Base-by-base conservation (phyloP, 2,888 invertebrate genomes). In the Neria commutata region DNA sequence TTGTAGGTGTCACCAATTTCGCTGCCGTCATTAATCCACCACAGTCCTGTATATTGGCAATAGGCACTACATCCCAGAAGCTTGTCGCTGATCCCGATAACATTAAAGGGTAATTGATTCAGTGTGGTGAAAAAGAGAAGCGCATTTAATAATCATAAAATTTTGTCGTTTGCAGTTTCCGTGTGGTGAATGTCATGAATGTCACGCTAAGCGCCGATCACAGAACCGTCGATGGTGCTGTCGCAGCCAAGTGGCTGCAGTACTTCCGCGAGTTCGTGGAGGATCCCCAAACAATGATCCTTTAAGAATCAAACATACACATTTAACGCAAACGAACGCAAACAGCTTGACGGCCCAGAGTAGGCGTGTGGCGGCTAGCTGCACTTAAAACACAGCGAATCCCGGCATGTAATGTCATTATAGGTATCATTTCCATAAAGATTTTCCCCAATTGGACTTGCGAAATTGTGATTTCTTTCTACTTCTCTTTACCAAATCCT, bases 131-230 rank as follows among this genome's bases (percentile, higher is more conserved):
- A 11, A 11, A 6, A 23, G 19, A 14, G 40, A 19, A 26, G 16
- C 17, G 53, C 19, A 21, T 33, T 26, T 19, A 16, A 50, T 25
- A 11, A 23, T 48, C 48, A n/a, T 26, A 19, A 47, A 37, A 11
- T 11, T 49, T 1, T n/a, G n/a, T n/a, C n/a, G n/a, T n/a, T n/a
- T 78, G 26, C 76, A 93, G 93, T 70, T 92, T 88, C 82, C 87
- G 86, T 68, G 84, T 86, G 70, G 88, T 90, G 1, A 89, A 90
- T 68, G 88, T 90, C 77, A 88, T 98, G 84, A 88, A 88, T 42
- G 96, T 97, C 60, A 98, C 98, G 17, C 86, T 98, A 63, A 97
- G 98, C 68, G 95, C 95, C 73, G 99, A 99, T 84, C 99, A 99
- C 82, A 87, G 99, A 73, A 95, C 96, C 23, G 93, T 99, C 6